Percentiles rank a stretch among this genome's conserved stretches.
phyloP scores from a whole-genome alignment of 2,797 vertebrate genomes.

The Zalophus californianus region DNA sequence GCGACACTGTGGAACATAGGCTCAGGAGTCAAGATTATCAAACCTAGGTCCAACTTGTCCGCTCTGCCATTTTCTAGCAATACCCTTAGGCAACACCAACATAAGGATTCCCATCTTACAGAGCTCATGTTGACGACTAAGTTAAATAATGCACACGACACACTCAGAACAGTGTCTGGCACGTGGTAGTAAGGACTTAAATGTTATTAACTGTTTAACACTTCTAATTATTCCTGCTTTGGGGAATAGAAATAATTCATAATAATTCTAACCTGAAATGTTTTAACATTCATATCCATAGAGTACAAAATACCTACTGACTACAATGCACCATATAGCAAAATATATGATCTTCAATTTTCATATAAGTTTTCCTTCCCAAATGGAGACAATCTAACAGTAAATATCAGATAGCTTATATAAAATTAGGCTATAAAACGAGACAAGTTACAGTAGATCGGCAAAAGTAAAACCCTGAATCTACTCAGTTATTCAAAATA shows the following conservation, averaged over 20 bases:
- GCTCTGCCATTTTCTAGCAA: neutral
- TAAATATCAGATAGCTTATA: neutral
- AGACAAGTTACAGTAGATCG: neutral
- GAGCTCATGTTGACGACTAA: neutral
- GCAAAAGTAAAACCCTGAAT: neutral
- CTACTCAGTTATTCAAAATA: neutral
- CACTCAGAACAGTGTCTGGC: neutral
- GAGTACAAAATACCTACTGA: neutral
- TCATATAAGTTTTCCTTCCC: neutral
- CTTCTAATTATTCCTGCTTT: slow-evolving; percentile 27
- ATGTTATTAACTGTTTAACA: neutral
- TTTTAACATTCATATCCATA: neutral
- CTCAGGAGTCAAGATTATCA: neutral
- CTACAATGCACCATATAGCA: neutral
- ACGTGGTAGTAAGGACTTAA: neutral
- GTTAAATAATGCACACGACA: neutral
- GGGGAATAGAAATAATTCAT: slow-evolving; percentile 23
- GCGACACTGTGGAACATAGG: neutral
- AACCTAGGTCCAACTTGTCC: neutral
- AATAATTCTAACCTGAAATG: slow-evolving; percentile 29
- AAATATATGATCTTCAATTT: neutral
- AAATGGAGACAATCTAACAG: neutral
- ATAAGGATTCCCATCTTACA: neutral
- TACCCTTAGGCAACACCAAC: neutral
- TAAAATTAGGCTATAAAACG: neutral